Percentiles rank a stretch among this genome's conserved stretches.
Evolutionary conservation across 2,888 invertebrate species (phyloP).

Genomic region (Amphipoea lucens): DNA sequence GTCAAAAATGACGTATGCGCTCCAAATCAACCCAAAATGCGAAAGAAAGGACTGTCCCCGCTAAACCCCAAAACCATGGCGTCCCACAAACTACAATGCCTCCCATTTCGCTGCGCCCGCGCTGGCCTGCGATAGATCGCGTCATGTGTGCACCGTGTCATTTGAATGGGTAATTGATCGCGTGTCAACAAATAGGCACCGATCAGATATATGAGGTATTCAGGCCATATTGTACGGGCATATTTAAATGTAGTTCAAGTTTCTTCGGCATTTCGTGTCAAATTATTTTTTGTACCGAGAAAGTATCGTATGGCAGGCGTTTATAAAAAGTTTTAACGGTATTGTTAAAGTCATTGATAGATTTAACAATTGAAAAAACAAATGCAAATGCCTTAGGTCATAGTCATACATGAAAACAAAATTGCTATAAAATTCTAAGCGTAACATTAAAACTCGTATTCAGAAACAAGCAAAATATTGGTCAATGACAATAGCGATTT

Average conservation of each 20-base stretch:
- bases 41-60: constrained; percentile 25
- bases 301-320: constrained; percentile 37
- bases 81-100: constrained; percentile 64
- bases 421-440: neutral
- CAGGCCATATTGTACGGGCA: constrained; percentile 67
- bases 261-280: constrained; percentile 49
- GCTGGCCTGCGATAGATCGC: constrained; percentile 59
- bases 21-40: neutral
- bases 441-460: constrained; percentile 31
- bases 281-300: constrained; percentile 40
- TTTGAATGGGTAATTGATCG: constrained; percentile 76
- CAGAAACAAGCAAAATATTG: constrained; percentile 52
- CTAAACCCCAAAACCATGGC: constrained; percentile 44
- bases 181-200: constrained; percentile 67
- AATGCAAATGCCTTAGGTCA: neutral
- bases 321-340: constrained; percentile 20
- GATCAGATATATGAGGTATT: constrained; percentile 67
- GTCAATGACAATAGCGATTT: constrained; percentile 53
- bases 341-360: constrained; percentile 14
- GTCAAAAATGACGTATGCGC: neutral
- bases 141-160: constrained; percentile 69
- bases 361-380: neutral
- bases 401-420: neutral
- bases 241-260: constrained; percentile 64
- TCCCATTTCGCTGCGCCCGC: constrained; percentile 69